phyloP scores from a whole-genome alignment of 1,140 invertebrate species.

The Hormaphis cornu region DNA sequence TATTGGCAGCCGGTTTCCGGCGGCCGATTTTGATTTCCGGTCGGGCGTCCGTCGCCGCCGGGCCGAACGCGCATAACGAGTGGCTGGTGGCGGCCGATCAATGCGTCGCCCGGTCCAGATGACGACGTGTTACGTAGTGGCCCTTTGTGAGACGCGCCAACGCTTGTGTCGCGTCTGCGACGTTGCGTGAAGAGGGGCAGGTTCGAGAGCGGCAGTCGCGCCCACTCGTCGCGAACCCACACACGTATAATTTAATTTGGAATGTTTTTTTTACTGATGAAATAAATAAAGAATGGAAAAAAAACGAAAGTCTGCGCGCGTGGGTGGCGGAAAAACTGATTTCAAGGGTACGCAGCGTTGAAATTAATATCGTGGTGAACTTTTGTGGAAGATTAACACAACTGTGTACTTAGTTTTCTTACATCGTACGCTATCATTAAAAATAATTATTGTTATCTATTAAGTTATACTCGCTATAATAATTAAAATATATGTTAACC shows the following conservation, averaged over 20 bases:
- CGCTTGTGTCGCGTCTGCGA: not conserved
- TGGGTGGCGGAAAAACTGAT: constrained; percentile 7
- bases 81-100: not conserved
- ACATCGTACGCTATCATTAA: no score
- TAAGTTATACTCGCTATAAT: no score
- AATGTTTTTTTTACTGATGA: constrained; percentile 2
- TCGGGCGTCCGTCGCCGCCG: not conserved
- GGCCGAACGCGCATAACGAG: not conserved
- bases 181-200: no score
- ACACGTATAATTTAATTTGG: not conserved
- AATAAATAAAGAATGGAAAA: no score
- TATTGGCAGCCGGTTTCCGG: constrained; percentile 23
- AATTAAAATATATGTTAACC: no score
- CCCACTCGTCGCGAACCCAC: constrained; percentile 25
- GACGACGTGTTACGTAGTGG: constrained; percentile 13
- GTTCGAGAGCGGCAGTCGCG: not conserved
- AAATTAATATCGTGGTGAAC: not conserved
- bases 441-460: no score
- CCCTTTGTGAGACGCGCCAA: constrained; percentile 11
- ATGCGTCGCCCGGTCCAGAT: constrained; percentile 3
- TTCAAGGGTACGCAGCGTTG: not conserved
- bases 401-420: no score
- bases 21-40: constrained; percentile 18
- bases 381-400: no score
- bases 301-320: not conserved